These are phyloP conservation scores for Falco novaeseelandiae DNA, from an alignment of 2,797 vertebrate species.

Conservation along the genomic window DNA sequence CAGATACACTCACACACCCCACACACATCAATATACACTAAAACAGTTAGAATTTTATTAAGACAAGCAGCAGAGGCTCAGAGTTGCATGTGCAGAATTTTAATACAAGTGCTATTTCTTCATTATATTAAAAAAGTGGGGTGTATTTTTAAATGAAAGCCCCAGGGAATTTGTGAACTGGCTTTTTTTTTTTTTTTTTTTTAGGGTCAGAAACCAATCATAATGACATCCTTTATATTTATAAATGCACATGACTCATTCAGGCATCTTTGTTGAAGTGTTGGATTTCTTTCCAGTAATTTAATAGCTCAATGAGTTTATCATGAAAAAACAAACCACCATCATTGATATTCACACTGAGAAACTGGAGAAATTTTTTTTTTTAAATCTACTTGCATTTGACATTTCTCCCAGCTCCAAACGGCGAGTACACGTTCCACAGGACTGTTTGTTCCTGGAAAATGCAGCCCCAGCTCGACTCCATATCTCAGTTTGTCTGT, in stretches of 20 bases:
- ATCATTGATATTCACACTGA: slow-evolving; percentile 4
- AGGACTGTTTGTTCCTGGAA: slow-evolving; percentile 51
- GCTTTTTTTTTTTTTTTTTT: neutral
- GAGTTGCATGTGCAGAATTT: neutral
- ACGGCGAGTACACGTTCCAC: rapidly evolving
- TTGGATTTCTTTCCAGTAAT: slow-evolving; percentile 25
- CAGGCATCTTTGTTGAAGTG: neutral
- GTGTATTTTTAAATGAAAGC: neutral
- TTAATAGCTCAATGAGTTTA: slow-evolving; percentile 15
- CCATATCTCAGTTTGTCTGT: slow-evolving; percentile 3
- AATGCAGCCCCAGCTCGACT: neutral
- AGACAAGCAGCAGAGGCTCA: neutral
- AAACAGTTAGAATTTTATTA: neutral
- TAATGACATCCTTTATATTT: neutral
- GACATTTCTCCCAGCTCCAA: slow-evolving; percentile 1
- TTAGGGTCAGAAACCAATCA: neutral
- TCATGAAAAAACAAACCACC: neutral
- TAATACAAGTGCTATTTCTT: neutral
- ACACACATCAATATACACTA: neutral
- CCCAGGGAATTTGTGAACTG: neutral
- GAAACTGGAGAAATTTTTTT: neutral
- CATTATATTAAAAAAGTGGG: neutral
- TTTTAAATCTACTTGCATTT: neutral
- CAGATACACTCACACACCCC: neutral
- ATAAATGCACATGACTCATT: neutral